A percentile compares a stretch with the other conserved stretches of the same genome.
Evolutionary conservation across 2,113 vertebrate species (phyloP).

Genomic region (Montifringilla adamsi): DNA sequence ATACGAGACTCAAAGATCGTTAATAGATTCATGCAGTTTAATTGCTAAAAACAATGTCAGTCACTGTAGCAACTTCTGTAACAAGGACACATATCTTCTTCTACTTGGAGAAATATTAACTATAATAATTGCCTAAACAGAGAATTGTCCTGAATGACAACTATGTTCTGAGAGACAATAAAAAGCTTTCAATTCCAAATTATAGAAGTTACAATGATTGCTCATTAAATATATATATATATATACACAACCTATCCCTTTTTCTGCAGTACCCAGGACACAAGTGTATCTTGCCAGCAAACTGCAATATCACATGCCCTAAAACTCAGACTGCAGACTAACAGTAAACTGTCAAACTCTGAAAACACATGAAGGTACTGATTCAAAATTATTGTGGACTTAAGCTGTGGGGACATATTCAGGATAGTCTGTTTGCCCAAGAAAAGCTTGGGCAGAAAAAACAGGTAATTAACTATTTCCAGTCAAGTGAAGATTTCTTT

Average conservation of each 20-base stretch:
- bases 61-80: neutral
- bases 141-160: neutral
- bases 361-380: neutral
- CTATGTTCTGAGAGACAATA: neutral
- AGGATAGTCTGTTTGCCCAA: neutral
- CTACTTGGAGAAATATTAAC: neutral
- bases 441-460: neutral
- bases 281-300: neutral
- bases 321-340: neutral
- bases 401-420: neutral
- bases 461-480: neutral
- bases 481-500: neutral
- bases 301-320: neutral
- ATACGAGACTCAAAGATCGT: neutral
- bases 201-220: neutral
- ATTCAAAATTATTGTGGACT: neutral
- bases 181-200: neutral
- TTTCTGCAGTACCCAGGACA: neutral
- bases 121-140: neutral
- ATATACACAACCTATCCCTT: neutral
- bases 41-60: neutral
- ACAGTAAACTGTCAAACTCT: neutral
- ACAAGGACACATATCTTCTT: neutral
- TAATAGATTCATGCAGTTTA: neutral
- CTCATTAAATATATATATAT: neutral